phyloP scores from a whole-genome alignment of 2,797 vertebrate genomes.

The Sarcophilus harrisii region DNA sequence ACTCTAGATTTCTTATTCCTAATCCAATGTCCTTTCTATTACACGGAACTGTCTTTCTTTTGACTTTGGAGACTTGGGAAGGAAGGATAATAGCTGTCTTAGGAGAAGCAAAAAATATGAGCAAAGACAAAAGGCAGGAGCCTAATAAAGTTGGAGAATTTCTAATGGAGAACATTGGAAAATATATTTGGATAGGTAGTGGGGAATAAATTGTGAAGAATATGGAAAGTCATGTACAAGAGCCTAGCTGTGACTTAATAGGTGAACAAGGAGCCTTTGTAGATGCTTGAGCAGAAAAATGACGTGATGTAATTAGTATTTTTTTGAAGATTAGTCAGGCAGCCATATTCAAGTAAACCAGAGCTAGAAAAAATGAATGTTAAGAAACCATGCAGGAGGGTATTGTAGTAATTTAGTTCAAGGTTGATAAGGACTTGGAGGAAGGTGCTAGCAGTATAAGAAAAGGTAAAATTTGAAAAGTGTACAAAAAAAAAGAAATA shows the following conservation, averaged over 20 bases:
- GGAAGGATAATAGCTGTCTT: background rate
- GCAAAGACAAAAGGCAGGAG: background rate
- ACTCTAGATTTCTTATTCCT: background rate
- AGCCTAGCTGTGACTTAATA: background rate
- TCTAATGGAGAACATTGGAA: background rate
- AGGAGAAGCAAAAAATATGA: background rate
- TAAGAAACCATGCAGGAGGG: background rate
- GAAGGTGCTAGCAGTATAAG: background rate
- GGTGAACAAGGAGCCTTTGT: background rate
- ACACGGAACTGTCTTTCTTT: background rate
- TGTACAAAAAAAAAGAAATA: background rate
- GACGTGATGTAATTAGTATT: background rate
- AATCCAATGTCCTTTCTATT: background rate
- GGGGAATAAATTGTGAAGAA: background rate
- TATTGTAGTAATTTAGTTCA: background rate
- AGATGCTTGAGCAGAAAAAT: background rate
- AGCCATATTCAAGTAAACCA: background rate
- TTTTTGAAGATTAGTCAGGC: background rate
- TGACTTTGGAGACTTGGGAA: background rate
- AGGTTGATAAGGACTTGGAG: background rate
- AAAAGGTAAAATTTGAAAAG: background rate
- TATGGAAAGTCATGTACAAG: background rate
- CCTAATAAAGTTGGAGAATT: background rate
- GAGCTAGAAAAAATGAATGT: background rate
- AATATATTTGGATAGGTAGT: background rate